A percentile compares a stretch with the other conserved stretches of the same genome.
phyloP scores from a whole-genome alignment of 2,888 invertebrate species.

The Philopedon plagiatum region DNA sequence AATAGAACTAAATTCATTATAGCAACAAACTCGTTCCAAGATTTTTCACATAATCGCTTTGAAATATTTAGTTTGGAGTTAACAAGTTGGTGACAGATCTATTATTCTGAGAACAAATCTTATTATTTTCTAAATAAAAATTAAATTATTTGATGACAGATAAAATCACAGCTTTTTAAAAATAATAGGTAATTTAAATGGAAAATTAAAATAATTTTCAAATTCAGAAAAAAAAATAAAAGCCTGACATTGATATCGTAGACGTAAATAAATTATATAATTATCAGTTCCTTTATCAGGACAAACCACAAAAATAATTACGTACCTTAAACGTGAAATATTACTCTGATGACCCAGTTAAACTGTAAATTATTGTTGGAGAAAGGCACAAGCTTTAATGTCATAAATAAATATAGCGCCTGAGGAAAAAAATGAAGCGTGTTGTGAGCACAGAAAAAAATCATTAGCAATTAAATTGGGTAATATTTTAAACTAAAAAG shows the following conservation, averaged over 20 bases:
- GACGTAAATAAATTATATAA: not conserved
- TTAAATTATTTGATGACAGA: too few species aligned
- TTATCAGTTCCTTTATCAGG: not conserved
- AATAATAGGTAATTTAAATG: too few species aligned
- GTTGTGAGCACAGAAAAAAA: not conserved
- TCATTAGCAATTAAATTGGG: not conserved
- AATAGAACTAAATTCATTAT: too few species aligned
- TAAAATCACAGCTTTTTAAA: too few species aligned
- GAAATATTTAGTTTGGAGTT: too few species aligned
- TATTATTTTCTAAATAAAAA: too few species aligned
- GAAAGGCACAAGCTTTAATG: conserved; percentile 8
- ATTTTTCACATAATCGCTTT: too few species aligned
- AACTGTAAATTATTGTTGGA: not conserved
- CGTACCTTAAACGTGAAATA: conserved; percentile 6
- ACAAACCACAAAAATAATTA: conserved; percentile 5
- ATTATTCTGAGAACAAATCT: too few species aligned
- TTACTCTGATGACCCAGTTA: not conserved
- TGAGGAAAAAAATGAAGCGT: not conserved
- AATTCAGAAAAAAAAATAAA: not conserved
- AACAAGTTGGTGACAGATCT: too few species aligned
- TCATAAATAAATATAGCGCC: not conserved
- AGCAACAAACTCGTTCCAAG: too few species aligned
- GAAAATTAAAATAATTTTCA: too few species aligned
- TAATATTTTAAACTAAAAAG: not conserved
- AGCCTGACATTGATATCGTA: not conserved